Conservation (phyloP, 2,797 vertebrate species). For the Periophthalmus magnuspinnatus region DNA sequence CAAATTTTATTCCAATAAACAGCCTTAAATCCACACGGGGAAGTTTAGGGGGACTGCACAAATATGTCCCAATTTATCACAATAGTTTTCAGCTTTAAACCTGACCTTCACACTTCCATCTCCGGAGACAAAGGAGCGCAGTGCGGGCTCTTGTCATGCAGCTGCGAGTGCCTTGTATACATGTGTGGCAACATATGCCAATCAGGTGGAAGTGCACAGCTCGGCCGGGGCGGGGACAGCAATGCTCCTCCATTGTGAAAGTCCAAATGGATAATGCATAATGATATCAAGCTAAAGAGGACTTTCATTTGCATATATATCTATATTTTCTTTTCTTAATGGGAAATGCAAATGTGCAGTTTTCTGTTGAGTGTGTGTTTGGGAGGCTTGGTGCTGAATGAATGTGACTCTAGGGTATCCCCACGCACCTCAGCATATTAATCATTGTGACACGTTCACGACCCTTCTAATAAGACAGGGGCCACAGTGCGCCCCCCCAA, state of each 20-base stretch:
- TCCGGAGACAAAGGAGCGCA: constrained; percentile 3
- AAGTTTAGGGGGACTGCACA: constrained; percentile 9
- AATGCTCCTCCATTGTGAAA: constrained; percentile 75
- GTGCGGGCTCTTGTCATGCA: constrained; percentile 22
- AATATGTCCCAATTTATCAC: constrained; percentile 6
- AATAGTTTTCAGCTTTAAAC: constrained; percentile 23
- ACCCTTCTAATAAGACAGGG: constrained; percentile 89
- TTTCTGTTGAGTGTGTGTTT: constrained; percentile 78
- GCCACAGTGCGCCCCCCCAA: constrained; percentile 80
- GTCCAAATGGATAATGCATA: constrained; percentile 73
- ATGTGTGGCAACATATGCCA: constrained; percentile 31
- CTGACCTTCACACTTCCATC: background rate
- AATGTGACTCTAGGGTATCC: constrained; percentile 86
- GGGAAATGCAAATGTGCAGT: constrained; percentile 85
- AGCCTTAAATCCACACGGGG: background rate
- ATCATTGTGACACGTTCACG: constrained; percentile 88
- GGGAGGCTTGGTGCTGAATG: constrained; percentile 76
- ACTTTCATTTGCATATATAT: constrained; percentile 83
- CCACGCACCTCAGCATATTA: constrained; percentile 85
- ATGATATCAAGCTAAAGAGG: constrained; percentile 69
- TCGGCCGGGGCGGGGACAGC: constrained; percentile 48
- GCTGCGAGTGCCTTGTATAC: constrained; percentile 5
- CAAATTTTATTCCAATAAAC: background rate
- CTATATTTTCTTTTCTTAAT: constrained; percentile 83
- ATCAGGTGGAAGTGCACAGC: constrained; percentile 51